Base-by-base conservation (phyloP, 2,113 vertebrate genomes). In the Hystrix brachyura region DNA sequence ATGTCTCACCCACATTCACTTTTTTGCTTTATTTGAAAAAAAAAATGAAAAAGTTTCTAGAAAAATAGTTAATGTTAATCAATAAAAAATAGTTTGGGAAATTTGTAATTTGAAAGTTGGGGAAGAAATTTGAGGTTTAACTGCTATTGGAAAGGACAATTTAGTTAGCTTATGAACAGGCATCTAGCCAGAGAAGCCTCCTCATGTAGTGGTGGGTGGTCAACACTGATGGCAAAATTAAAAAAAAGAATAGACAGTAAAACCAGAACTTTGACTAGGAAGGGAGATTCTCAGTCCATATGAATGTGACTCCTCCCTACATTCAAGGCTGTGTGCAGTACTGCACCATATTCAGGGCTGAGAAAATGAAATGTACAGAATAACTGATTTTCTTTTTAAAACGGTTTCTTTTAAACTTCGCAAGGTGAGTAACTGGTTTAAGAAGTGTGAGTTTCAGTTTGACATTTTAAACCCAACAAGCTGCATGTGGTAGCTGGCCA, bases 21-120 rank as follows among this genome's bases (percentile, higher is more conserved):
- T 91, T 95, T 82, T 90, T 78, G 0, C 1, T n/a, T 94, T 1
- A 25, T 17, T 17, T 83, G 14, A 62, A 97, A 9, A 92, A 90
- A 92, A 62, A 65, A 3, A 12, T 29, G 18, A 59, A 85, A 85
- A 59, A 0, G 34, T 1, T 90, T 72, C 25, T 32, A 89, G 29
- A 85, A 23, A 59, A 93, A 74, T n/a, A 62, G 6, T 1, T 38
- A 38, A 59, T 46, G 5, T 32, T 8, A 19, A 43, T 43, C 7
- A n/a, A 32, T 67, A 32, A 57, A 91, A 91, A 38, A 19, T 5
- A 4, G 4, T 0, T 3, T 43, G 8, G 32, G 18, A 1, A 53
- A 57, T 86, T 32, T 59, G 1, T 15, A 89, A 19, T 4, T 53
- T 94, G 21, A 87, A 64, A 32, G 0, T 69, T 6, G 1, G 3